Conservation (phyloP, 2,113 vertebrate species). For the Mormyrus iriodes region DNA sequence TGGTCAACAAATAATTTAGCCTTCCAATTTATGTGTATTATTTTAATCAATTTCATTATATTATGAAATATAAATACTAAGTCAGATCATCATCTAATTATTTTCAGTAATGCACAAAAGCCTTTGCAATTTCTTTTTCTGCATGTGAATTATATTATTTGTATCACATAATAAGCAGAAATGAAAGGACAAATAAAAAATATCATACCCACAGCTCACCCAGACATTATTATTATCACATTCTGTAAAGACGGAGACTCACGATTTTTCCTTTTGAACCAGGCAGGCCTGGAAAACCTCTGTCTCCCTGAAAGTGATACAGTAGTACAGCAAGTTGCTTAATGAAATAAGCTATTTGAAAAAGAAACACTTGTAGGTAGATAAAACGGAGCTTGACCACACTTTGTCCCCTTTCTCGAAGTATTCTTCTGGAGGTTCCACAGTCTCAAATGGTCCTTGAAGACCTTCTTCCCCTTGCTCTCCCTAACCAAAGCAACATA, state of each 20-base stretch:
- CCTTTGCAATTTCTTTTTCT: too few relatives aligned
- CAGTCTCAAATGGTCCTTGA: constrained; percentile 51
- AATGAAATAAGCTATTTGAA: neutral
- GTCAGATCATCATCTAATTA: neutral
- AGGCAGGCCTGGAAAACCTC: constrained; percentile 41
- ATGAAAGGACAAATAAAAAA: neutral
- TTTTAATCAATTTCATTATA: neutral
- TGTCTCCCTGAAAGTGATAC: constrained; percentile 42
- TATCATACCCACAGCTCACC: neutral
- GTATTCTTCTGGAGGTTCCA: constrained; percentile 55
- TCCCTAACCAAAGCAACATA: constrained; percentile 42
- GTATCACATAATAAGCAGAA: neutral
- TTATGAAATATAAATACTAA: neutral
- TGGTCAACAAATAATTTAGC: neutral
- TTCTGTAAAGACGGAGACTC: constrained; percentile 20
- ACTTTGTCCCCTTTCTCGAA: constrained; percentile 60
- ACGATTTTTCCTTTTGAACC: constrained; percentile 43
- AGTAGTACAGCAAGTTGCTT: constrained; percentile 12
- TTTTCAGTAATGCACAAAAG: neutral
- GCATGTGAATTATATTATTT: neutral
- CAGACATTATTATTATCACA: neutral
- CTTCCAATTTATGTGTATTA: neutral
- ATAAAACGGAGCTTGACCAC: neutral
- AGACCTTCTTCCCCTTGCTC: constrained; percentile 51
- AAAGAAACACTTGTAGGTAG: neutral